A percentile compares a stretch with the other conserved stretches of the same genome.
These are phyloP conservation scores for Empis stercorea DNA, from an alignment of 2,888 invertebrate genomes.

Conservation along the genomic window DNA sequence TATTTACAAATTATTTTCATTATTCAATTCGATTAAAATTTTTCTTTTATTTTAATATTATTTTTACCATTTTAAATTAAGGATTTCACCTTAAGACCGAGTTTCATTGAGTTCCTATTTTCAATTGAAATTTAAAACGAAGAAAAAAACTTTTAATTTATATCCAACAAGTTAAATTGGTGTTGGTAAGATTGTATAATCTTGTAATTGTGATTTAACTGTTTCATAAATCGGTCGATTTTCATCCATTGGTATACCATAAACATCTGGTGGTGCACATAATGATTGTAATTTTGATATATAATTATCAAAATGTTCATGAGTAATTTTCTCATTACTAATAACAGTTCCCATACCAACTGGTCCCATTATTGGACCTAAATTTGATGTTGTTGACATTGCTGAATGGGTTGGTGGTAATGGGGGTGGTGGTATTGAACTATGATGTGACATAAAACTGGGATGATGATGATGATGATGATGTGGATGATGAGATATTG, in stretches of 20 bases:
- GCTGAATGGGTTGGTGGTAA: constrained; percentile 2
- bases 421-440: constrained; percentile 21
- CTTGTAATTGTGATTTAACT: constrained; percentile 82
- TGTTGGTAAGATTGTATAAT: constrained; percentile 80
- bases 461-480: constrained; percentile 32
- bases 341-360: no score
- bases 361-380: not conserved
- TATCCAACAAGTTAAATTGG: no score
- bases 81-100: no score
- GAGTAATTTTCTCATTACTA: constrained; percentile 22
- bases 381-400: not conserved
- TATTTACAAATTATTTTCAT: no score
- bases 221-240: constrained; percentile 80
- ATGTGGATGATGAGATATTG: constrained; percentile 24
- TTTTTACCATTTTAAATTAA: no score
- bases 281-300: constrained; percentile 82
- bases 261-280: constrained; percentile 66
- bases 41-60: no score
- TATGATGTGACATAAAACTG: constrained; percentile 1
- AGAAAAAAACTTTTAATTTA: no score
- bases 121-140: no score
- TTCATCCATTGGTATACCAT: constrained; percentile 68
- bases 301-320: constrained; percentile 87
- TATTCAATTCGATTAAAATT: no score
- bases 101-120: no score